Percentiles rank a stretch among this genome's conserved stretches.
Evolutionary conservation across 2,113 vertebrate genomes (phyloP).

Genomic region (Vidua macroura): DNA sequence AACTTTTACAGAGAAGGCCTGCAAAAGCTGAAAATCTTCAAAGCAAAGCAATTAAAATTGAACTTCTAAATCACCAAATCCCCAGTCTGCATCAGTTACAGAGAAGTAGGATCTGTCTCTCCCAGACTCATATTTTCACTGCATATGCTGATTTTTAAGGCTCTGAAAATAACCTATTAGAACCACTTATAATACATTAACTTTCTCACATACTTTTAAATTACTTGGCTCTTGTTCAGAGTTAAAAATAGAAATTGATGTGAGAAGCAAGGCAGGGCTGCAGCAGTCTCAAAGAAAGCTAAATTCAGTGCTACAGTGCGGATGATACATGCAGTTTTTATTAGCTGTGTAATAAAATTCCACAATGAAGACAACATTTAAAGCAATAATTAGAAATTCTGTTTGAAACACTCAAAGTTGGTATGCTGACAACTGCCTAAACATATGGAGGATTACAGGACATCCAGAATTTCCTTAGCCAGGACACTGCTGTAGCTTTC

Average conservation of each 20-base stretch:
- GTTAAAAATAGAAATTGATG: not conserved
- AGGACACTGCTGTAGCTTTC: not conserved
- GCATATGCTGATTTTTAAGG: not conserved
- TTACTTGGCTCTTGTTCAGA: not conserved
- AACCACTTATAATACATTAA: not conserved
- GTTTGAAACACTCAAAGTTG: not conserved
- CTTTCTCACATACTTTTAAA: not conserved
- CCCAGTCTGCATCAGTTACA: not conserved
- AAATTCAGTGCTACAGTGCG: not conserved
- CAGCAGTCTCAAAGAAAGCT: not conserved
- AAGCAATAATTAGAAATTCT: not conserved
- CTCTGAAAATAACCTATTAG: not conserved
- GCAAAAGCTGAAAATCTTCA: not conserved
- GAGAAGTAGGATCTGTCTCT: not conserved
- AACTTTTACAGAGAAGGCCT: not conserved
- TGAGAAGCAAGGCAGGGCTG: not conserved
- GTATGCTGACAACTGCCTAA: not conserved
- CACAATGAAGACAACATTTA: accelerated
- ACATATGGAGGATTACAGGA: not conserved
- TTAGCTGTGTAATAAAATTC: not conserved
- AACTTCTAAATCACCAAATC: not conserved
- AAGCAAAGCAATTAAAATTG: not conserved
- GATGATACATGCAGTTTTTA: not conserved
- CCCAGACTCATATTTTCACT: not conserved
- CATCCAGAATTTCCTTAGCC: not conserved